Evolutionary conservation across 1,140 invertebrate species (phyloP), one percentile per base, ranked within the genome.

Genomic region (Drosophila subobscura): DNA sequence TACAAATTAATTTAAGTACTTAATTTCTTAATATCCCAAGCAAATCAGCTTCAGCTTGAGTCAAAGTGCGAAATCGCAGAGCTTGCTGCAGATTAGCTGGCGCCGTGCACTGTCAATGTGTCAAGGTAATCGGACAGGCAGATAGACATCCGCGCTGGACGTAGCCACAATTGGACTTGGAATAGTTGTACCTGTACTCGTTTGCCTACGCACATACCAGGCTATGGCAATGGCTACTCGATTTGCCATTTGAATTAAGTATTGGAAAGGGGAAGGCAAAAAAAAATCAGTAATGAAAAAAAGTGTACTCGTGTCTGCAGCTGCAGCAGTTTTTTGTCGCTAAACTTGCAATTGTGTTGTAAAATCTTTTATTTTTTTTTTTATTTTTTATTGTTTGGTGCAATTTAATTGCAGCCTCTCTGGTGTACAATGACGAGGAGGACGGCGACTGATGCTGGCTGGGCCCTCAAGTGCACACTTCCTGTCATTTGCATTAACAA

Each of bases 391-490:
- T 70, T 68, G 33, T 37, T 37, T 37, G 33, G 33, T 37, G 33
- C 22, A 41, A 54, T 54, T 14, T 63, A 73, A 64, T 73, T 73
- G 71, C 71, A 73, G 59, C 46, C 33, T 33, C 41, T 54, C 56
- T 53, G 63, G 55, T 60, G 70, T 42, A 20, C 52, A 8, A 37
- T 42, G 55, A 12, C 58, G 56, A 25, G 44, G 74, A 59, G 3
- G 29, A 8, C 7, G 29, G 10, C 33, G 10, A 37, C 25, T 37
- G 33, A 12, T 37, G 33, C 33, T 37, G 33, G 79, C 65, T 72
- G 79, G 79, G 80, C 77, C 64, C 83, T 86, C 80, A 85, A 85
- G 80, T 85, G 80, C 81, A 81, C 77, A 81, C 76, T 85, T 85
- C 80, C 80, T 85, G 80, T 79, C 81, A 74, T 80, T 86, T 85